Base-by-base conservation (phyloP, 1,140 invertebrate genomes). In the Ceratina australensis region DNA sequence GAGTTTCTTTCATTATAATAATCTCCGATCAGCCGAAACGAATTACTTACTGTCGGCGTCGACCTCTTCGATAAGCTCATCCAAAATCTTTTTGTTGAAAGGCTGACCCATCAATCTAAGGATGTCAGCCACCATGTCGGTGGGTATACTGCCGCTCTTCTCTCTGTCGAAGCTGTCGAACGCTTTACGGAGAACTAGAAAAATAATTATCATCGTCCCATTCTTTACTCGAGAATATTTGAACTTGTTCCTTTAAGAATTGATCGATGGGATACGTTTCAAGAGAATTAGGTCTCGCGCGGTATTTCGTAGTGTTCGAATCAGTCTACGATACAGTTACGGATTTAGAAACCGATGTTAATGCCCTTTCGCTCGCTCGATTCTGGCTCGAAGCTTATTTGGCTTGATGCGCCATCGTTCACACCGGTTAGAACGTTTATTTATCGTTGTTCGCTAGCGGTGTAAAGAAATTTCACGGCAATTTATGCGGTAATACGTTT, bases 111-210 rank as follows among this genome's bases (percentile, higher is more conserved):
- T 98, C 89, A 98, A 95, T 87, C 97, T 94, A 56, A 99, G 94
- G 88, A 99, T 98, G 90, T 98, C 97, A 54, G 96, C 96, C 28
- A 99, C 97, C 95, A 98, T 97, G 90, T 98, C 98, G 81, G 96
- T 97, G 78, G 97, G 96, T 91, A 99, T 99, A 89, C 96, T 97
- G 81, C 98, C 98, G 81, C 96, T 97, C 91, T 97, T 97, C 88
- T 98, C 97, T 87, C 96, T 95, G 93, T 99, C 98, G 91, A 99
- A 99, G 91, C 97, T 98, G 94, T 98, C 97, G 92, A 99, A 99
- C 60, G 98, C 98, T 93, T 98, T 98, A 88, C 96, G 96, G 79
- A 98, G 94, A 84, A 98, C 97, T 97, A 72, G 57, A 15, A 3
- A 15, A 71, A 10, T 18, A 2, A 26, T 5, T 33, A 65, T 0